These are phyloP conservation scores for Halcyon malimbica DNA, from an alignment of 2,113 vertebrate species.

Conservation along the genomic window DNA sequence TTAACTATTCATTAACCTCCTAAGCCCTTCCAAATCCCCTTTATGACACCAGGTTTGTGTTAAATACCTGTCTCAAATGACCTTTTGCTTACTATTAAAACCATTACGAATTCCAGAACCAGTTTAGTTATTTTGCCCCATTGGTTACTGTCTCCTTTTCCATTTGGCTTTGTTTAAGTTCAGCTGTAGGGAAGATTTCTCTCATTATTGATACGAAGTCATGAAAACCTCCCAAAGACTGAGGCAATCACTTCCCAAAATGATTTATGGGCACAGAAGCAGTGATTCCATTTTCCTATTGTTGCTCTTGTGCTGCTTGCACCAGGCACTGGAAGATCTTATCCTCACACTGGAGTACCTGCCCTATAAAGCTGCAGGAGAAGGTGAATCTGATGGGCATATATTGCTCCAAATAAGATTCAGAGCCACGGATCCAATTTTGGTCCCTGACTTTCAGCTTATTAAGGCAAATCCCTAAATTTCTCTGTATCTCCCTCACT, in stretches of 20 bases:
- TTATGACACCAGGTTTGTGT: neutral
- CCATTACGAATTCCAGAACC: neutral
- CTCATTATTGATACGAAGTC: neutral
- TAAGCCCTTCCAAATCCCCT: neutral
- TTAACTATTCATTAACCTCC: conserved; percentile 16
- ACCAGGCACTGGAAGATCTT: neutral
- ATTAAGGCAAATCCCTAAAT: neutral
- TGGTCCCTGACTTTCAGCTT: neutral
- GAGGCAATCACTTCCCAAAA: neutral
- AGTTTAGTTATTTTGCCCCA: neutral
- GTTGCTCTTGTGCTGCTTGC: neutral
- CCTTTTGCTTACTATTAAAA: neutral
- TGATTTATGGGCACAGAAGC: neutral
- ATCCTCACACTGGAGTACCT: accelerated
- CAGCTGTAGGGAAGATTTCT: neutral
- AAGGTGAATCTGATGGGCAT: neutral
- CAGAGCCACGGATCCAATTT: neutral
- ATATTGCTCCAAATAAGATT: neutral
- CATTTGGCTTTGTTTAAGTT: neutral
- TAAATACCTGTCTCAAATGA: neutral
- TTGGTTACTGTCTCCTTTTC: neutral
- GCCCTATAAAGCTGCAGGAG: neutral
- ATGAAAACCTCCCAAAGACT: neutral
- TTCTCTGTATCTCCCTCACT: neutral
- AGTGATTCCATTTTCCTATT: neutral